These are phyloP conservation scores for Tillus elongatus DNA, from an alignment of 2,888 invertebrate genomes.

Conservation along the genomic window DNA sequence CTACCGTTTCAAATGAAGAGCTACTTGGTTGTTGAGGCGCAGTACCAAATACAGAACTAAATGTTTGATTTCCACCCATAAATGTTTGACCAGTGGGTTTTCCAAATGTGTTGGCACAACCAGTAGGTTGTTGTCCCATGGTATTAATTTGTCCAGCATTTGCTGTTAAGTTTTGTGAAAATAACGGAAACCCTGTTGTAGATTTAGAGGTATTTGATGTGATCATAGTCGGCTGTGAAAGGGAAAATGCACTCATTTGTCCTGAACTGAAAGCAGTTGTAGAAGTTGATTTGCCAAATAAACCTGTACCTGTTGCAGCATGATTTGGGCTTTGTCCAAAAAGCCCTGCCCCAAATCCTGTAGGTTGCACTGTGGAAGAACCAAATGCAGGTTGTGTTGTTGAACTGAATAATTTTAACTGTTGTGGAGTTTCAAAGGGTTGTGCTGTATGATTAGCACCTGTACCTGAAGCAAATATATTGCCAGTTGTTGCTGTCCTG, in stretches of 20 bases:
- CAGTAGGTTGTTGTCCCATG: conserved; percentile 16
- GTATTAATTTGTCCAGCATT: conserved; percentile 23
- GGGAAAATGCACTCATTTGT: conserved; percentile 34
- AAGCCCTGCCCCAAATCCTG: conserved; percentile 45
- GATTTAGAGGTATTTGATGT: conserved; percentile 25
- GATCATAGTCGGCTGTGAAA: conserved; percentile 23
- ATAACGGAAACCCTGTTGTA: conserved; percentile 5
- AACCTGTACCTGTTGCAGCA: conserved; percentile 27
- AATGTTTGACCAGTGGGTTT: too few species aligned
- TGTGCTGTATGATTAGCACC: conserved; percentile 43
- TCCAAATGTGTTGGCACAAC: conserved; percentile 28
- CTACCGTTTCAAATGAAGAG: too few species aligned
- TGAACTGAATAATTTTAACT: too few species aligned
- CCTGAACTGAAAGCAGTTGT: conserved; percentile 38
- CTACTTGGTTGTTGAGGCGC: too few species aligned
- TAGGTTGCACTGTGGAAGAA: conserved; percentile 36
- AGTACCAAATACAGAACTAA: too few species aligned
- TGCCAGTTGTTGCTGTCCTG: conserved; percentile 47
- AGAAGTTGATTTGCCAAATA: conserved; percentile 43
- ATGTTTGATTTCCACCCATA: too few species aligned
- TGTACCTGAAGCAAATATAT: conserved; percentile 33
- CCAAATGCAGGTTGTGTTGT: too few species aligned
- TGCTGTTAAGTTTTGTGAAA: conserved; percentile 33
- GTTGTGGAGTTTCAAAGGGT: conserved; percentile 45
- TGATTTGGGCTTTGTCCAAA: conserved; percentile 28